Evolutionary conservation across 1,140 invertebrate genomes (phyloP).

Genomic region (Lepidurus arcticus): DNA sequence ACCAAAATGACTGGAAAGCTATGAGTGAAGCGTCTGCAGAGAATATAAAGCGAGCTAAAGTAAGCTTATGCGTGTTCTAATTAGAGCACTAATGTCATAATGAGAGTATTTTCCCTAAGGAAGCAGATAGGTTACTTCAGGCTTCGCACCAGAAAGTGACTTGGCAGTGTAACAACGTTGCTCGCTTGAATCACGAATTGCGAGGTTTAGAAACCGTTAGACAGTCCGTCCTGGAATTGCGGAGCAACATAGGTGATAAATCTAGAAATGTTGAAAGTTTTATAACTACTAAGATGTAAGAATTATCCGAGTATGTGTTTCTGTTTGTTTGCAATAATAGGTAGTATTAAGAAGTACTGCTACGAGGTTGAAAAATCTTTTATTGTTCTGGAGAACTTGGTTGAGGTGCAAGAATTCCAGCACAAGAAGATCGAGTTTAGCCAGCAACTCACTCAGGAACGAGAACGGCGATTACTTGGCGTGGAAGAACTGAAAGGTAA

Average conservation of each 20-base stretch:
- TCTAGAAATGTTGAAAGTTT: not conserved
- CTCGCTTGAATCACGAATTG: not conserved
- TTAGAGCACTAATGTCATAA: not conserved
- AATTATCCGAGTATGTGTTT: not conserved
- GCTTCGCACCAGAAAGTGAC: not conserved
- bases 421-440: not conserved
- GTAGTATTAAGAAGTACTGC: not conserved
- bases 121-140: conserved; percentile 14
- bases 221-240: not conserved
- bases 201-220: conserved; percentile 1
- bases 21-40: conserved; percentile 28
- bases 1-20: conserved; percentile 29
- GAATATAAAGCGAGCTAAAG: conserved; percentile 24
- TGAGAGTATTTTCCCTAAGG: conserved; percentile 1
- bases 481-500: conserved; percentile 31
- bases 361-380: conserved; percentile 20
- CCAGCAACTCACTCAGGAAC: not conserved
- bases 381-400: not conserved
- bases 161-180: not conserved
- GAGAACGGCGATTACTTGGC: conserved; percentile 10
- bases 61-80: conserved; percentile 25
- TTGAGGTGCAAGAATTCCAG: conserved; percentile 17
- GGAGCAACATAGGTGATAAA: conserved; percentile 2
- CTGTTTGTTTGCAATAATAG: not conserved
- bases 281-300: not conserved